Evolutionary conservation across 2,113 vertebrate species (phyloP).

Genomic region (Corythornis madagascariensis): DNA sequence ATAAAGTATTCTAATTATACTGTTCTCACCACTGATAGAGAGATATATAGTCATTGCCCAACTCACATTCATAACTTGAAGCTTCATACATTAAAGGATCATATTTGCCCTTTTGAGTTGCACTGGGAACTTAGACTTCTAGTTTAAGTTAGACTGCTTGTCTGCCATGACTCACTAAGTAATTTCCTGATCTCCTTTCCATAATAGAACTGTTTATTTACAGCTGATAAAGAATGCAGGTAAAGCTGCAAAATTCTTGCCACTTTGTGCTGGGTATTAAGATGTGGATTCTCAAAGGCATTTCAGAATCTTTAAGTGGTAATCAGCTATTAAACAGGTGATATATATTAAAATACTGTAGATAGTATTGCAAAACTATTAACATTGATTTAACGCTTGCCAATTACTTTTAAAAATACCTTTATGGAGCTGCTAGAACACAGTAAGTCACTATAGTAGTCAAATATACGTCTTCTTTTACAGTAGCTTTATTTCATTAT

Average conservation of each 20-base stretch:
- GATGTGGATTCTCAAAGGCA: neutral
- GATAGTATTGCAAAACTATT: neutral
- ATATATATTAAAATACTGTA: neutral
- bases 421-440: neutral
- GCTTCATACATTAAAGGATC: neutral
- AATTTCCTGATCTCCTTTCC: neutral
- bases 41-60: neutral
- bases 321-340: neutral
- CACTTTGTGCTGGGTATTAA: neutral
- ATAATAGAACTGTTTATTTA: neutral
- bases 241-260: neutral
- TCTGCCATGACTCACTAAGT: neutral
- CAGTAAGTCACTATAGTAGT: neutral
- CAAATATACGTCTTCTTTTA: neutral
- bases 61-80: neutral
- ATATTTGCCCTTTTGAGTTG: neutral
- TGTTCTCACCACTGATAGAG: neutral
- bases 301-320: neutral
- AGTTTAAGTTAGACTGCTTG: neutral
- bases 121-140: neutral
- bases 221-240: neutral
- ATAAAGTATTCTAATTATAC: neutral
- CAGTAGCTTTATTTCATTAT: neutral
- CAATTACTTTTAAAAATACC: neutral
- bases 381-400: neutral